These are phyloP conservation scores for Octonoba sinensis DNA, from an alignment of 2,888 invertebrate genomes.

Conservation along the genomic window DNA sequence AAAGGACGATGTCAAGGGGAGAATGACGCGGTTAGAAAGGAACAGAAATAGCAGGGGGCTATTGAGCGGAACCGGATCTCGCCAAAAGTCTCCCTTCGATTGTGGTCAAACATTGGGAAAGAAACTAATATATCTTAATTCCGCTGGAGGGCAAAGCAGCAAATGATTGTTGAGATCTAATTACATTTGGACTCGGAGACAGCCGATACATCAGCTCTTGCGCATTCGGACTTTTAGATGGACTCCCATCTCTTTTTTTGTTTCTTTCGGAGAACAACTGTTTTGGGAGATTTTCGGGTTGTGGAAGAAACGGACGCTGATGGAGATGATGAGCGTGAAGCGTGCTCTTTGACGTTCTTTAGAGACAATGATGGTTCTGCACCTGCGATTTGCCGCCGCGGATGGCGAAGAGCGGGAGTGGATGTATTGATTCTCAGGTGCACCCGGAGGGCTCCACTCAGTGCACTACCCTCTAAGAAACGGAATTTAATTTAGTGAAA, in stretches of 20 bases:
- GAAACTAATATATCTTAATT: conserved; percentile 64
- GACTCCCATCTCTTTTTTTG: conserved; percentile 8
- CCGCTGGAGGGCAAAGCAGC: conserved; percentile 25
- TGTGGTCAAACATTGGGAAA: conserved; percentile 59
- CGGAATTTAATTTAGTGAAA: no score
- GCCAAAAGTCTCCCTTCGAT: conserved; percentile 43
- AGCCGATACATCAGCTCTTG: conserved; percentile 54
- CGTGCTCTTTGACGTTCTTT: background rate
- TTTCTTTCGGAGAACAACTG: conserved; percentile 6
- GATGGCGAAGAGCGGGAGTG: conserved; percentile 19
- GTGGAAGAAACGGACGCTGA: conserved; percentile 22
- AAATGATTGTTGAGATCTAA: conserved; percentile 56
- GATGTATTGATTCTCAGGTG: conserved; percentile 38
- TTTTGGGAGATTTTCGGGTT: conserved; percentile 10
- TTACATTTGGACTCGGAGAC: conserved; percentile 55
- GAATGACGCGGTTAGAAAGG: conserved; percentile 14
- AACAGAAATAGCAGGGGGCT: conserved; percentile 51
- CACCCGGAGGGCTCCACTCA: background rate
- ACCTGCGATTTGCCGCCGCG: conserved; percentile 44
- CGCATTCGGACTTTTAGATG: conserved; percentile 4
- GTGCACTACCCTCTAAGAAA: no score
- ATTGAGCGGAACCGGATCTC: conserved; percentile 53
- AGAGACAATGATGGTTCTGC: conserved; percentile 51
- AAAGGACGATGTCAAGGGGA: conserved; percentile 23
- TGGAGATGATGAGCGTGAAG: conserved; percentile 59